A percentile compares a stretch with the other conserved stretches of the same genome.
Conservation (phyloP, 2,113 vertebrate genomes). For the Oceanodroma tethys region DNA sequence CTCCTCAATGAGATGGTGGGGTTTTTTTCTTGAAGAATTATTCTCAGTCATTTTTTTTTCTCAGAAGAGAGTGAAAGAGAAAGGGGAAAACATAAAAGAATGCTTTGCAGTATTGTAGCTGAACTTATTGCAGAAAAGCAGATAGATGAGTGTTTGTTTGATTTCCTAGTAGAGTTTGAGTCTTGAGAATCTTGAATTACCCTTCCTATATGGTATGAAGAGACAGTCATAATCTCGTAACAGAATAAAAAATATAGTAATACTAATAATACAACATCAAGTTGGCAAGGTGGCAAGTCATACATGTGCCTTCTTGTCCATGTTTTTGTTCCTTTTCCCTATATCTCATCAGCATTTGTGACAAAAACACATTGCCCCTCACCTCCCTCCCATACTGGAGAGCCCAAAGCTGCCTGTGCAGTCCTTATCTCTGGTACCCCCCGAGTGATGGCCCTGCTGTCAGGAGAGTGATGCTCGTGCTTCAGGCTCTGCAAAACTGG, state of each 20-base stretch:
- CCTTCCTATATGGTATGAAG: neutral
- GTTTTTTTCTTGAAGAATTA: neutral
- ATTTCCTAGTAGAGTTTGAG: neutral
- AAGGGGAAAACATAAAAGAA: neutral
- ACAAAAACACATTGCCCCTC: neutral
- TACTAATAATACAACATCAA: neutral
- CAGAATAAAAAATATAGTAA: neutral
- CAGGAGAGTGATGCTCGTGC: neutral
- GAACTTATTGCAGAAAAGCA: neutral
- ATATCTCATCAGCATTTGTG: neutral
- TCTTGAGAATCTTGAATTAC: neutral
- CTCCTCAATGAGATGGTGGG: neutral
- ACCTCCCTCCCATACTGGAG: neutral
- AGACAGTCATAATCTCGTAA: neutral
- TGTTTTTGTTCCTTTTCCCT: neutral
- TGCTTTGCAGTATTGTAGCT: neutral
- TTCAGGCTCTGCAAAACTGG: neutral
- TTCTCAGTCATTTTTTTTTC: neutral
- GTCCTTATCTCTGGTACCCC: neutral
- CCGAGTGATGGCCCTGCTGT: fast-evolving
- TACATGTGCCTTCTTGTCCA: neutral
- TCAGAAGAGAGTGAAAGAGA: neutral
- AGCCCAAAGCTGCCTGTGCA: neutral
- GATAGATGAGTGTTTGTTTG: neutral
- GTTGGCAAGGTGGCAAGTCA: neutral